Percentiles rank a stretch among this genome's conserved stretches.
These are phyloP conservation scores for Oenanthe oenanthe DNA, from an alignment of 2,113 vertebrate genomes.

Conservation along the genomic window DNA sequence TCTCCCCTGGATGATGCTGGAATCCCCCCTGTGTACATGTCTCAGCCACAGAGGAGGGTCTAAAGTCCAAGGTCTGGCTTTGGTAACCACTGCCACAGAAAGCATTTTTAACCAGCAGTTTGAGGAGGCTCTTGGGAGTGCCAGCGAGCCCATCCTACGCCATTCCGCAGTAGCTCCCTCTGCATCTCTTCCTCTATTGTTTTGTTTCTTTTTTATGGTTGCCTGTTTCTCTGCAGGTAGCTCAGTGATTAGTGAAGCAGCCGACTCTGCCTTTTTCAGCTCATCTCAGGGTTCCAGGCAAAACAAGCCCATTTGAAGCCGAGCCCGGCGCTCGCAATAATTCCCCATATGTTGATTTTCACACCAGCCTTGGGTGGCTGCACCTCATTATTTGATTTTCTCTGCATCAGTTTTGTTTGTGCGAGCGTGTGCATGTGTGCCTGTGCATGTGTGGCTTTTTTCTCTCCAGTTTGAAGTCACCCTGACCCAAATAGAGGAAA, in stretches of 20 bases:
- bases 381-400: slow-evolving; percentile 64
- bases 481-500: slow-evolving; percentile 42
- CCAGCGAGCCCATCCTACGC: background rate
- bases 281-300: slow-evolving; percentile 54
- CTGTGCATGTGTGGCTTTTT: background rate
- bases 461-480: slow-evolving; percentile 4
- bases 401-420: slow-evolving; percentile 7
- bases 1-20: fast-evolving
- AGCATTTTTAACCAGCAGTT: background rate
- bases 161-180: background rate
- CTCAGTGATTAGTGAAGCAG: background rate
- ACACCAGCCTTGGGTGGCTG: slow-evolving; percentile 55
- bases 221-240: slow-evolving; percentile 65
- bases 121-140: background rate
- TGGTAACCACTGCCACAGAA: background rate
- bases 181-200: background rate
- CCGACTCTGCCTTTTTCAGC: slow-evolving; percentile 40
- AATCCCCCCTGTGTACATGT: background rate
- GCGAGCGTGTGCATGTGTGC: background rate
- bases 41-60: background rate
- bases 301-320: slow-evolving; percentile 65
- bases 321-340: background rate
- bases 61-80: background rate
- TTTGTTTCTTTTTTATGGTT: slow-evolving; percentile 41
- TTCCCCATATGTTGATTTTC: slow-evolving; percentile 68